Conservation (phyloP, 2,888 invertebrate genomes). For the Rhingia rostrata region DNA sequence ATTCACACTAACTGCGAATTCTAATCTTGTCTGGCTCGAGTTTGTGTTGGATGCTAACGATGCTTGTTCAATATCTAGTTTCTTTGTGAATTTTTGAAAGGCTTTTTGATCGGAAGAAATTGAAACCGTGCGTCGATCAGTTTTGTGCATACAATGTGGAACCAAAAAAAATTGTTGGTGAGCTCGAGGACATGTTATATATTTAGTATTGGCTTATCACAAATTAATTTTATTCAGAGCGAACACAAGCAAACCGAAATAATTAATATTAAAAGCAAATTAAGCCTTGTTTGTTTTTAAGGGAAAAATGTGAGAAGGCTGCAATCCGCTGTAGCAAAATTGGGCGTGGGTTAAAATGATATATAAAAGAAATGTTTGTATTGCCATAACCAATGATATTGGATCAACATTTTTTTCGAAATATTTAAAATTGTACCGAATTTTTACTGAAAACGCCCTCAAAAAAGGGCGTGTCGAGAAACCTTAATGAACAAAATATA, state of each 20-base stretch:
- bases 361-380: too few relatives aligned
- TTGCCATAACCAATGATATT: too few relatives aligned
- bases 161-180: constrained; percentile 22
- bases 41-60: constrained; percentile 22
- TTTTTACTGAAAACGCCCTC: too few relatives aligned
- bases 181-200: constrained; percentile 1
- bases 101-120: not conserved
- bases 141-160: constrained; percentile 27
- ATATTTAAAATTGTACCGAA: too few relatives aligned
- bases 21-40: constrained; percentile 5
- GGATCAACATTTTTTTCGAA: too few relatives aligned
- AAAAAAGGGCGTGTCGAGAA: too few relatives aligned
- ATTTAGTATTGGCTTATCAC: constrained; percentile 22
- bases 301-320: too few relatives aligned
- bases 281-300: too few relatives aligned
- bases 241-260: not conserved
- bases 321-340: too few relatives aligned
- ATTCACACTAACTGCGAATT: constrained; percentile 7
- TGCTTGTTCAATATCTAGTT: constrained; percentile 4
- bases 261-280: too few relatives aligned
- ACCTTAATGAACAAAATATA: too few relatives aligned
- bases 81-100: not conserved
- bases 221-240: not conserved
- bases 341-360: too few relatives aligned
- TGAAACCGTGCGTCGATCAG: constrained; percentile 14